A percentile compares a stretch with the other conserved stretches of the same genome.
These are phyloP conservation scores for Elegia similella DNA, from an alignment of 2,888 invertebrate genomes.

Conservation along the genomic window DNA sequence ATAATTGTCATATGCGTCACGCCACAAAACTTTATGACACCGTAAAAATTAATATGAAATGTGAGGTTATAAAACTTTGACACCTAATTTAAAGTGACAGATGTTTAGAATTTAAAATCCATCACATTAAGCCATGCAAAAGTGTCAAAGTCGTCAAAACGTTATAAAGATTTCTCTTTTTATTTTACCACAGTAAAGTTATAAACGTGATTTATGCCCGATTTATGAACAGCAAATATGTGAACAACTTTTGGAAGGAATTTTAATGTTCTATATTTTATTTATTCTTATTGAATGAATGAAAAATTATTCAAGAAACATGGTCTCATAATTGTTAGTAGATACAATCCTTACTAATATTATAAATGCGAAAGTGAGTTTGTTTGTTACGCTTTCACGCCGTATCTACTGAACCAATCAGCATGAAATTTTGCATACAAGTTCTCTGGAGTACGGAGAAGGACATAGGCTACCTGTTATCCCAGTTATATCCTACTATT, in stretches of 20 bases:
- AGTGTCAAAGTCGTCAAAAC: background rate
- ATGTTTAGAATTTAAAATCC: slow-evolving; percentile 3
- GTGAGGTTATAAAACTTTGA: background rate
- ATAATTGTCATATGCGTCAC: background rate
- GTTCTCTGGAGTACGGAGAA: too few relatives aligned
- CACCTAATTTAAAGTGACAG: slow-evolving; percentile 4
- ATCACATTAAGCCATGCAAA: background rate
- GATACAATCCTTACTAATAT: too few relatives aligned
- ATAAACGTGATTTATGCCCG: background rate
- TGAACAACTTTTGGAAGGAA: background rate
- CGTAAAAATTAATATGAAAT: background rate
- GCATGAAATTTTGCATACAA: too few relatives aligned
- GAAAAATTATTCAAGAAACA: too few relatives aligned
- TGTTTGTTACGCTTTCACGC: too few relatives aligned
- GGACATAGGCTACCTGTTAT: too few relatives aligned
- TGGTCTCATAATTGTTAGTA: too few relatives aligned
- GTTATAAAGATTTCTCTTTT: slow-evolving; percentile 3
- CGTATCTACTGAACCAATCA: too few relatives aligned
- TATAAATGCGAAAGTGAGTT: too few relatives aligned
- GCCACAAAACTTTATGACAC: background rate
- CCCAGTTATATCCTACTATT: too few relatives aligned
- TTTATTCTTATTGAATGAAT: too few relatives aligned
- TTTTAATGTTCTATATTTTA: too few relatives aligned
- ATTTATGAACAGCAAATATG: background rate
- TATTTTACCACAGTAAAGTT: background rate